Conservation (phyloP, 2,113 vertebrate species). For the Prionailurus viverrinus region DNA sequence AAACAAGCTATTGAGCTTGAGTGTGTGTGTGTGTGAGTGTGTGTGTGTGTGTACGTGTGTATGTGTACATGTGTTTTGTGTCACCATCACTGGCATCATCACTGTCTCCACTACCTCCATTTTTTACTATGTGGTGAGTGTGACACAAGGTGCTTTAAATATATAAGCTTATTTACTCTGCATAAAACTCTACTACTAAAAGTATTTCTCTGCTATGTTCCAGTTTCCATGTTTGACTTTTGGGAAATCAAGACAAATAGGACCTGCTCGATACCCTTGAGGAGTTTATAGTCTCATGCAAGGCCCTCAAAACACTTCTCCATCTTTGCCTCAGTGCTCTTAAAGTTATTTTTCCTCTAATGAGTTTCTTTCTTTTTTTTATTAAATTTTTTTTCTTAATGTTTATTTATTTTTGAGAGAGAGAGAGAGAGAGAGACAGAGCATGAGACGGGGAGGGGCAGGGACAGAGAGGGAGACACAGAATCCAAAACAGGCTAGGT, state of each 20-base stretch:
- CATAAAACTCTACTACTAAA: neutral
- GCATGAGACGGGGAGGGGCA: no score
- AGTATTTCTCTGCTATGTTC: neutral
- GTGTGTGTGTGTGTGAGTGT: neutral
- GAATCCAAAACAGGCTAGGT: no score
- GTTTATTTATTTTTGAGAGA: no score
- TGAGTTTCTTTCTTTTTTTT: constrained; percentile 4
- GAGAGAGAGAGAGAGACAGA: no score
- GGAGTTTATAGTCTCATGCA: neutral
- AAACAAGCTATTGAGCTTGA: neutral
- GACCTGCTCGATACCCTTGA: neutral
- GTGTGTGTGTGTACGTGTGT: neutral
- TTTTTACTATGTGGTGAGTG: neutral
- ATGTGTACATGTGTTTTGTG: neutral
- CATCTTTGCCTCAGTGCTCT: neutral
- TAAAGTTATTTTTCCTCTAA: neutral
- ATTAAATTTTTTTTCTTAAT: no score
- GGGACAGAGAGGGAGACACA: no score
- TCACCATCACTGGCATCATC: neutral
- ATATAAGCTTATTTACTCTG: neutral
- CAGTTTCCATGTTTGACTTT: neutral
- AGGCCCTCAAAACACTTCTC: neutral
- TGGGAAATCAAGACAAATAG: neutral
- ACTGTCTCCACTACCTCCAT: neutral
- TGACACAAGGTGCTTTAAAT: neutral